Conservation (phyloP, 2,888 invertebrate genomes). For the Hydraecia micacea region DNA sequence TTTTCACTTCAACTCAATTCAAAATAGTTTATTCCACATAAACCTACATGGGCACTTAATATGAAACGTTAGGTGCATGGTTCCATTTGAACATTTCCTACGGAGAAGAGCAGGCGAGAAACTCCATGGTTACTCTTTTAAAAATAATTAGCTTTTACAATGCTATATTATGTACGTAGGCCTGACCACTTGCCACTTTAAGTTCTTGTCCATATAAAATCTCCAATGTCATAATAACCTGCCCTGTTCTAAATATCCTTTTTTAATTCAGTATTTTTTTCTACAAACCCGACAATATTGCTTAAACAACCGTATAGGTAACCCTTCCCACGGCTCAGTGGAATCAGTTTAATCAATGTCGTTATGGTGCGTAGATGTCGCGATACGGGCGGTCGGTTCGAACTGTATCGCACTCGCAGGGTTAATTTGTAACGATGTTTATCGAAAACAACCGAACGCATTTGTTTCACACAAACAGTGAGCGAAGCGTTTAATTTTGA, state of each 20-base stretch:
- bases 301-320: constrained; percentile 58
- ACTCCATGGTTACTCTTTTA: neutral
- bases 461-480: constrained; percentile 77
- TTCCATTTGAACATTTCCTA: neutral
- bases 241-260: neutral
- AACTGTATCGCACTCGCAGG: constrained; percentile 70
- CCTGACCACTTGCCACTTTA: neutral
- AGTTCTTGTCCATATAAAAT: neutral
- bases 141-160: neutral
- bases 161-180: too few relatives aligned
- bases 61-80: neutral
- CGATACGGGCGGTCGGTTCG: constrained; percentile 73
- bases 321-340: constrained; percentile 69
- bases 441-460: constrained; percentile 75
- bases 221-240: neutral
- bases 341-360: constrained; percentile 83
- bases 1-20: neutral
- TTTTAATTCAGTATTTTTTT: constrained; percentile 6
- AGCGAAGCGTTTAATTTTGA: constrained; percentile 75
- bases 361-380: constrained; percentile 78
- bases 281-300: constrained; percentile 40
- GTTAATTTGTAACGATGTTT: constrained; percentile 86
- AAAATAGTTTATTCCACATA: neutral
- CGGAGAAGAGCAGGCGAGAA: neutral
- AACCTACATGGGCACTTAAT: neutral